A percentile compares a stretch with the other conserved stretches of the same genome.
phyloP scores from a whole-genome alignment of 2,797 vertebrate genomes.

The Pterois miles region DNA sequence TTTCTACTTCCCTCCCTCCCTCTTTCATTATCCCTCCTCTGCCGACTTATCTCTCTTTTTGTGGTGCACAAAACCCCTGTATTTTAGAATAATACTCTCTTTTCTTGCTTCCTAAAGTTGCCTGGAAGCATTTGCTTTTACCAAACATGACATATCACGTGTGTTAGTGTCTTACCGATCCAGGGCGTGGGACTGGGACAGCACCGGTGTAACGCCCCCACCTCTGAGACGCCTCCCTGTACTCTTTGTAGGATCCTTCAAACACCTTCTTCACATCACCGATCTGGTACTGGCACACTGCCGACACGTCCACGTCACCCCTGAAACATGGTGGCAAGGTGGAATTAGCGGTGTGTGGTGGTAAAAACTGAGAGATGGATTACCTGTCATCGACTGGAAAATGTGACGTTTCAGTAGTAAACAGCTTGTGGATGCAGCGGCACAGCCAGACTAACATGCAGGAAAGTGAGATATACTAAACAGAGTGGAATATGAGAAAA shows the following conservation, averaged over 20 bases:
- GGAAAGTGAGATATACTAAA: not conserved
- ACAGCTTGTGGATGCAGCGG: not conserved
- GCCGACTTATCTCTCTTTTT: slow-evolving; percentile 16
- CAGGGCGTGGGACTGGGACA: slow-evolving; percentile 90
- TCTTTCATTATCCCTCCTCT: slow-evolving; percentile 23
- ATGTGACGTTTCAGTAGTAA: slow-evolving; percentile 14
- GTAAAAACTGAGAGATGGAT: slow-evolving; percentile 38
- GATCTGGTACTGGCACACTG: slow-evolving; percentile 92
- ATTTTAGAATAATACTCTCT: not conserved
- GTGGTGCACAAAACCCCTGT: not conserved
- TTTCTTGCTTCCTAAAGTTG: not conserved
- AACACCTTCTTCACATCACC: slow-evolving; percentile 91
- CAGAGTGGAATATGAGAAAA: not conserved
- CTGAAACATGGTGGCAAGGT: slow-evolving; percentile 73
- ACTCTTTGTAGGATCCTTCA: slow-evolving; percentile 94
- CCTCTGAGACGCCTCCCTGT: slow-evolving; percentile 89
- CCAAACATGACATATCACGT: not conserved
- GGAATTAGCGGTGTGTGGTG: slow-evolving; percentile 44
- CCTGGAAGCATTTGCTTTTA: slow-evolving; percentile 1
- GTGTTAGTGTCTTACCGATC: slow-evolving; percentile 86
- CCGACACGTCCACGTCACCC: slow-evolving; percentile 94
- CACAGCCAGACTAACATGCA: not conserved
- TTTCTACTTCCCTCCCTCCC: slow-evolving; percentile 16
- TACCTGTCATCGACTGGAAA: slow-evolving; percentile 25
- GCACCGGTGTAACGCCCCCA: slow-evolving; percentile 89